Base-by-base conservation (phyloP, 2,888 invertebrate genomes). In the Drosophila barbarae region DNA sequence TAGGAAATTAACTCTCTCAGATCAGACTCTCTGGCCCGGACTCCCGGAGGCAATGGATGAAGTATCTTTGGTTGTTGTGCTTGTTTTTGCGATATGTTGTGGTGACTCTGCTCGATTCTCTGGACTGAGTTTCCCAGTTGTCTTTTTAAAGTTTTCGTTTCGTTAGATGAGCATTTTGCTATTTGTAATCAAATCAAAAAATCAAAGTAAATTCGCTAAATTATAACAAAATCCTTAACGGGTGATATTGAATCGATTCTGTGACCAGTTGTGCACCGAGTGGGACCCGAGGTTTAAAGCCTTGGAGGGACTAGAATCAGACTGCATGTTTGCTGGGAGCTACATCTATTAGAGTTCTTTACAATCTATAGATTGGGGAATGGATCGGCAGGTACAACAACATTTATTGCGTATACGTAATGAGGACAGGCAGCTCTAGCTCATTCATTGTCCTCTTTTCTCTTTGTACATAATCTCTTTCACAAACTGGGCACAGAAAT, bases 51-150 rank as follows among this genome's bases (percentile, higher is more conserved):
- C 5, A n/a, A 26, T 46, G 59, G 55, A 46, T 54, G 68, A 46
- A 36, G 68, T 36, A 35, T 63, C 87, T 89, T 89, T 88, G 89
- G 89, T 90, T 90, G 90, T 89, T 89, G 89, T 78, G 85, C 76
- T 71, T 73, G 32, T 38, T 39, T 44, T 28, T 26, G 12, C 30
- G 42, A 49, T 21, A 32, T 41, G 23, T 32, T n/a, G 34, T 71
- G 65, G 66, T 71, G 82, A 82, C 86, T 85, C 86, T 79, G 82
- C 86, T 78, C 84, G 77, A 34, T 42, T 69, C 63, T 66, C 51
- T 52, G 55, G 50, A 47, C 73, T 71, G 65, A 77, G 65, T 54
- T 68, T 60, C 13, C 46, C 47, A 53, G 36, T 34, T 50, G 41
- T 49, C 50, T 59, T 54, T 53, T 55, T 54, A 51, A 63, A 64